phyloP scores from a whole-genome alignment of 1,140 invertebrate genomes.

The Atta colombica region DNA sequence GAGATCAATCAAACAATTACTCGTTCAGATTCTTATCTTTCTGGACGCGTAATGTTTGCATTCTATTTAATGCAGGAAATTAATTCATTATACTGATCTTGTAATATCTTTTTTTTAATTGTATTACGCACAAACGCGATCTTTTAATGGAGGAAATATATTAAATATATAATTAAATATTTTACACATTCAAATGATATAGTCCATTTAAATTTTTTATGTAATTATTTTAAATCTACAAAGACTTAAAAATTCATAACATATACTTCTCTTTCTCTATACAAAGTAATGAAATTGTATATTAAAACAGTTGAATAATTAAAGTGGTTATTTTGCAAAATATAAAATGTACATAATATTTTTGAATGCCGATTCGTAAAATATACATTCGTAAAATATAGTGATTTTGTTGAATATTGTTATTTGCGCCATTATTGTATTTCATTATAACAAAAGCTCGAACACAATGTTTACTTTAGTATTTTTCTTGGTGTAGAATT shows the following conservation, averaged over 20 bases:
- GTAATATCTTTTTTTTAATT: not conserved
- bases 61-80: not conserved
- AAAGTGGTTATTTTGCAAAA: not conserved
- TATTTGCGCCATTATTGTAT: not conserved
- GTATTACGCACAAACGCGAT: not conserved
- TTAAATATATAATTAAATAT: not conserved
- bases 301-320: not conserved
- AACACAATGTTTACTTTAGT: not conserved
- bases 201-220: not conserved
- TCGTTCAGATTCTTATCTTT: not conserved
- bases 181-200: not conserved
- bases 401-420: not conserved
- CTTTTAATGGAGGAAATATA: not conserved
- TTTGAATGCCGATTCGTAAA: not conserved
- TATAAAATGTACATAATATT: not conserved
- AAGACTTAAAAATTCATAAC: not conserved
- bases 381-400: not conserved
- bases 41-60: not conserved
- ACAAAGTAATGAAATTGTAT: not conserved
- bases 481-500: not conserved
- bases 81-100: not conserved
- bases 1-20: slow-evolving; percentile 1
- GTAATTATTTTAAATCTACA: not conserved
- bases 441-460: not conserved
- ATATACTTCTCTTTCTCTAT: not conserved